Conservation (phyloP, 2,113 vertebrate genomes). For the Otolemur garnettii region DNA sequence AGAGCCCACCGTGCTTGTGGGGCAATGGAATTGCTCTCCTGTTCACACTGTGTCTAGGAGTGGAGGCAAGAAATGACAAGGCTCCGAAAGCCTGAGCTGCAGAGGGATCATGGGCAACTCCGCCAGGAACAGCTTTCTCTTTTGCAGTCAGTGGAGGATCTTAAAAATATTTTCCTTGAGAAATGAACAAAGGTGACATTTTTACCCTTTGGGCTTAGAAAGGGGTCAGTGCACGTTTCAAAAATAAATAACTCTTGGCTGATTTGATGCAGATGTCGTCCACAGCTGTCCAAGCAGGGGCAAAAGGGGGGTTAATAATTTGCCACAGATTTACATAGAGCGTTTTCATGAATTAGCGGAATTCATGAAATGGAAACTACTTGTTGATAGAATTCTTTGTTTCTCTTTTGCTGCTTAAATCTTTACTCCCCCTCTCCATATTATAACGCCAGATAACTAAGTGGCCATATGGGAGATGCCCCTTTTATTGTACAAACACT, state of each 20-base stretch:
- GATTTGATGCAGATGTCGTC: constrained; percentile 72
- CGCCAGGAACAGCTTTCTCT: constrained; percentile 27
- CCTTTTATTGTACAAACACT: not conserved
- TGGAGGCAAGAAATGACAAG: not conserved
- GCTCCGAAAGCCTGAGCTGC: not conserved
- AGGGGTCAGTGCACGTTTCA: constrained; percentile 55
- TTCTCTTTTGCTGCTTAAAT: constrained; percentile 42
- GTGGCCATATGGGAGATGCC: not conserved
- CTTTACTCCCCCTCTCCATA: not conserved
- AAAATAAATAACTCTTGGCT: constrained; percentile 70
- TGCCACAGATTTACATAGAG: constrained; percentile 46
- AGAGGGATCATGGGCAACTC: not conserved
- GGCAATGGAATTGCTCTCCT: not conserved
- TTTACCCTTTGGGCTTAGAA: constrained; percentile 75
- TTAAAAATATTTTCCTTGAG: constrained; percentile 80
- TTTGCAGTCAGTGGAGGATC: constrained; percentile 21
- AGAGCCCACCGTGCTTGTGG: not conserved
- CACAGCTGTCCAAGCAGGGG: constrained; percentile 73
- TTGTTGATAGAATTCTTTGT: not conserved
- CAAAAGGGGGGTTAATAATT: not conserved
- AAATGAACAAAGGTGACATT: constrained; percentile 80
- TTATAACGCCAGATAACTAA: not conserved
- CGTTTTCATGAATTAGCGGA: constrained; percentile 19
- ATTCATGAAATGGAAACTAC: constrained; percentile 25
- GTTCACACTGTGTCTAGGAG: not conserved